phyloP scores from a whole-genome alignment of 1,140 invertebrate genomes.

The Cydia fagiglandana region DNA sequence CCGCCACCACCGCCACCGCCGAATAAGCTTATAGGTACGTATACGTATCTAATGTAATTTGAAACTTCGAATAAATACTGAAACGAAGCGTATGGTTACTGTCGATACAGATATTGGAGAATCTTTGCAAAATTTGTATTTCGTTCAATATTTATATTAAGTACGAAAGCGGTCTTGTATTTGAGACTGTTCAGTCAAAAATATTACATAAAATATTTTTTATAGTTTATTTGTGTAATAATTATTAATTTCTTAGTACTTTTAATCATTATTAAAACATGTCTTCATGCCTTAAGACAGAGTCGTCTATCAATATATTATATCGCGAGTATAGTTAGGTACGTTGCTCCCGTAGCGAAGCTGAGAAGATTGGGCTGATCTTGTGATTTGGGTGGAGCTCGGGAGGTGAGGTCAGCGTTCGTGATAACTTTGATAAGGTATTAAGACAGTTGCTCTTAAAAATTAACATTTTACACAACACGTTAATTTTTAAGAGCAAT shows the following conservation, averaged over 20 bases:
- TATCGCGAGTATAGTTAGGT: background rate
- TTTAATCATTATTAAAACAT: too few relatives aligned
- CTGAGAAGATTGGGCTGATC: constrained; percentile 24
- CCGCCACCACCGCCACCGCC: constrained; percentile 65
- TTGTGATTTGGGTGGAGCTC: constrained; percentile 31
- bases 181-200: too few relatives aligned
- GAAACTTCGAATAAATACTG: constrained; percentile 1
- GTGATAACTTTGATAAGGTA: background rate
- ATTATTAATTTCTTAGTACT: too few relatives aligned
- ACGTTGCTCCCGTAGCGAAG: background rate
- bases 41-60: constrained; percentile 2
- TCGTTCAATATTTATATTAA: background rate
- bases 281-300: background rate
- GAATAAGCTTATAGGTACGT: constrained; percentile 72
- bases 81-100: background rate
- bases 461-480: background rate
- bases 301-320: background rate
- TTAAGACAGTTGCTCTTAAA: background rate
- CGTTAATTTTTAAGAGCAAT: too few relatives aligned
- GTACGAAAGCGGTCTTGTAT: too few relatives aligned
- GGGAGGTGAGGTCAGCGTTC: background rate
- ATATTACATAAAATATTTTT: too few relatives aligned
- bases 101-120: background rate
- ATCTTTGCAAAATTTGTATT: background rate
- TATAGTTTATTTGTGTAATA: too few relatives aligned